These are phyloP conservation scores for Carcinoscorpius rotundicauda DNA, from an alignment of 1,140 invertebrate species.

Conservation along the genomic window DNA sequence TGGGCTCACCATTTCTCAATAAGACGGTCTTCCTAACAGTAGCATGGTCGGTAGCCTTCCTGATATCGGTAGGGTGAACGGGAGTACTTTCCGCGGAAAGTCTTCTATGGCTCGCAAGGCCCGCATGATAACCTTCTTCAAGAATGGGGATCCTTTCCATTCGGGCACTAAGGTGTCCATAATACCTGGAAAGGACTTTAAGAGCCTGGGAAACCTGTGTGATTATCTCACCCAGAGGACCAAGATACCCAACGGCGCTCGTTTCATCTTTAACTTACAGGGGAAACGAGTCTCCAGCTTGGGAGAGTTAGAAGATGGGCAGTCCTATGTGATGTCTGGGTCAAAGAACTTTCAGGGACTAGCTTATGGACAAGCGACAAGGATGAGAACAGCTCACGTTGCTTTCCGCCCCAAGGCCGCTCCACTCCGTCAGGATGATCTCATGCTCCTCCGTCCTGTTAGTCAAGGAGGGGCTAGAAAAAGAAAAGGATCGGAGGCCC, in stretches of 20 bases:
- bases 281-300: slow-evolving; percentile 67
- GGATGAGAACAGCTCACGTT: slow-evolving; percentile 6
- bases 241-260: slow-evolving; percentile 30
- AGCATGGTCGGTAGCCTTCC: too few relatives aligned
- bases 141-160: slow-evolving; percentile 85
- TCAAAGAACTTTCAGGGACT: slow-evolving; percentile 58
- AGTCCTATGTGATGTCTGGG: slow-evolving; percentile 80
- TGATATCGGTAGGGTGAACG: too few relatives aligned
- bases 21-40: too few relatives aligned
- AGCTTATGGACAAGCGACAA: slow-evolving; percentile 10
- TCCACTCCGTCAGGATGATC: slow-evolving; percentile 20
- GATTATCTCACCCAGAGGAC: slow-evolving; percentile 42
- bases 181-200: slow-evolving; percentile 71
- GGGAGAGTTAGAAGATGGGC: slow-evolving; percentile 75
- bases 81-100: too few relatives aligned
- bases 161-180: slow-evolving; percentile 79
- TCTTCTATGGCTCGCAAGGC: slow-evolving; percentile 40
- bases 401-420: slow-evolving; percentile 3
- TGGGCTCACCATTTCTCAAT: too few relatives aligned
- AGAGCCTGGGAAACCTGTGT: slow-evolving; percentile 69
- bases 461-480: too few relatives aligned
- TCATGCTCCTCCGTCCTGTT: slow-evolving; percentile 22
- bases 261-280: slow-evolving; percentile 78
- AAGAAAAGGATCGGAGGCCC: too few relatives aligned
- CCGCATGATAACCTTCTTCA: slow-evolving; percentile 69